phyloP scores from a whole-genome alignment of 2,888 invertebrate species.

The Diadegma fenestrale region DNA sequence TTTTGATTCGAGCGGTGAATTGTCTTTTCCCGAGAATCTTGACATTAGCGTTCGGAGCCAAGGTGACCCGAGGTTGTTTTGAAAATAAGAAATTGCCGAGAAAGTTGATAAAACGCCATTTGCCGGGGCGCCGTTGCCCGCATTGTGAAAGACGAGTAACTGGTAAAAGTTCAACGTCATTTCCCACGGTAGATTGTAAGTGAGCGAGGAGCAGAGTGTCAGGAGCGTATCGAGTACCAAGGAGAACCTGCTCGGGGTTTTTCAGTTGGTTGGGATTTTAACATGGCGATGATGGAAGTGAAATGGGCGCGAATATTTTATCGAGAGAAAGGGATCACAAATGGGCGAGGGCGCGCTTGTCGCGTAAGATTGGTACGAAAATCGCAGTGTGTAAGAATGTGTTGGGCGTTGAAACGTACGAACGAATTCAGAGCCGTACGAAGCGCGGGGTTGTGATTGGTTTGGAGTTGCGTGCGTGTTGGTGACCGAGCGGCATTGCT shows the following conservation, averaged over 20 bases:
- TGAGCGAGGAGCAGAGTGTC: conserved; percentile 40
- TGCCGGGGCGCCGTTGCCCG: conserved; percentile 62
- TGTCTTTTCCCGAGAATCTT: not conserved
- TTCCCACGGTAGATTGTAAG: conserved; percentile 79
- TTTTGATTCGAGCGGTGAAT: conserved; percentile 19
- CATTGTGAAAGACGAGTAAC: conserved; percentile 75
- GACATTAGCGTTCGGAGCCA: not conserved
- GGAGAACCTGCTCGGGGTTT: conserved; percentile 55
- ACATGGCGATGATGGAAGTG: not conserved
- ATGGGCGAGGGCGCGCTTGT: not conserved
- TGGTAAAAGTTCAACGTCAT: conserved; percentile 81
- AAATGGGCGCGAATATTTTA: conserved; percentile 1
- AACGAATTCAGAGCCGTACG: not conserved
- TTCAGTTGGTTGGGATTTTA: conserved; percentile 21
- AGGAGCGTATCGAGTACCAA: conserved; percentile 54
- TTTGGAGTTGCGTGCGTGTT: not conserved
- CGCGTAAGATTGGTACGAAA: not conserved
- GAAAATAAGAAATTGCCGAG: not conserved
- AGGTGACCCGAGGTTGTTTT: not conserved
- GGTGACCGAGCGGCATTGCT: not conserved
- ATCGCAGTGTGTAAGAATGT: not conserved
- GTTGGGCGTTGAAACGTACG: not conserved
- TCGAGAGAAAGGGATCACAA: not conserved
- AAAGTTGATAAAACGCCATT: conserved; percentile 35
- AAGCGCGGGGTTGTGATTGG: not conserved